Base-by-base conservation (phyloP, 2,113 vertebrate species). In the Thymallus thymallus region DNA sequence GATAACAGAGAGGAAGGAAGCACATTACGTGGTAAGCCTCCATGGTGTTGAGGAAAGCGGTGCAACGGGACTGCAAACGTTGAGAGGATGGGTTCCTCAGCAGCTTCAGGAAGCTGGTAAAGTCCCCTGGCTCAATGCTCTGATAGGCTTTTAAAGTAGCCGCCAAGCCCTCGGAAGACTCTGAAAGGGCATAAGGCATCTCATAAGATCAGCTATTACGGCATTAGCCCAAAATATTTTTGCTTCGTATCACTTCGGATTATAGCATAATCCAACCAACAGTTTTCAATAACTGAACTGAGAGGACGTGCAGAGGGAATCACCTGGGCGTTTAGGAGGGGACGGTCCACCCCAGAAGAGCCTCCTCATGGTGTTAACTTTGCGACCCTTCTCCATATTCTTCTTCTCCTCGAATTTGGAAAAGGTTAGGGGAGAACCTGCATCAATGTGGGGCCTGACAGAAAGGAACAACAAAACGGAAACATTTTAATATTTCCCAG, bases 101-200 rank as follows among this genome's bases (percentile, higher is more conserved):
- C 16, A 91, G 83, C 80, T 94, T 94, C 0, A 94, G 87, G 74
- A 94, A 94, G 41, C 91, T 86, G 0, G 92, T 81, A 79, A 94
- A 94, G 76, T 94, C 92, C 4, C 93, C 91, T 1, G 91, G 85
- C 68, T 91, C 86, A 5, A 93, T 87, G 61, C 77, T 88, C 73
- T 91, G 90, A 20, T 80, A 92, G 32, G 84, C 88, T 77, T 88
- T 90, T 32, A 91, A 74, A 2, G 83, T 75, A 6, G 71, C 79
- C 41, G 68, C 16, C 24, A 82, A 81, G 41, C 73, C 78, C 77
- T 90, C 91, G 30, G 88, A 62, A 13, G 87, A 73, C 62, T 92
- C 92, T 93, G 14, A 3, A 48, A 60, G 23, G 22, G 75, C 3
- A 77, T 68, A 58, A 61, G 45, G 10, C 30, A 6, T 16, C 35